A percentile compares a stretch with the other conserved stretches of the same genome.
These are phyloP conservation scores for Bedellia somnulentella DNA, from an alignment of 2,888 invertebrate genomes.

Conservation along the genomic window DNA sequence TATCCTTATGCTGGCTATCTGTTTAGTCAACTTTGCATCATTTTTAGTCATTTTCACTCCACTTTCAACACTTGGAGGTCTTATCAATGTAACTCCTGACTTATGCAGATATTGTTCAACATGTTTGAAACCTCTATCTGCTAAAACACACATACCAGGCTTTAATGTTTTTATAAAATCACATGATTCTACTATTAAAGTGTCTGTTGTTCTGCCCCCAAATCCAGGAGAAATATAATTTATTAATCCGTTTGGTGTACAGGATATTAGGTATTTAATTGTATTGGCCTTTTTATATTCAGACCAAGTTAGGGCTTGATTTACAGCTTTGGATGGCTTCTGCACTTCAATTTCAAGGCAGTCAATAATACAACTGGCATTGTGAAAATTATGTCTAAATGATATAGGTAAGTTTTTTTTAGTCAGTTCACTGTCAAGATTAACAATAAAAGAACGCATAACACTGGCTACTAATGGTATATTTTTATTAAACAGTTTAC, in stretches of 20 bases:
- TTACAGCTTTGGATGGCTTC: constrained; percentile 5
- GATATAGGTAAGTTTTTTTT: constrained; percentile 4
- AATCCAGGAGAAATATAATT: constrained; percentile 5
- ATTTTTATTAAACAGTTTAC: constrained; percentile 1
- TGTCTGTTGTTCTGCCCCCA: constrained; percentile 3
- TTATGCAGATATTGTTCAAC: constrained; percentile 1
- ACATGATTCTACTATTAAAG: constrained; percentile 1
- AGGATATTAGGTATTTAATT: constrained; percentile 3
- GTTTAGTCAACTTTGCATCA: constrained; percentile 5
- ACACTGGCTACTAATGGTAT: constrained; percentile 1
- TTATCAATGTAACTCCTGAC: neutral
- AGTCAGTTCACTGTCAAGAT: neutral
- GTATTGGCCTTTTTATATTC: constrained; percentile 5
- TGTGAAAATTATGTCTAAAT: constrained; percentile 3
- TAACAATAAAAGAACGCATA: constrained; percentile 2
- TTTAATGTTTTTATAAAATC: constrained; percentile 2
- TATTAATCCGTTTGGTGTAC: constrained; percentile 5
- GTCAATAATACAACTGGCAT: constrained; percentile 4
- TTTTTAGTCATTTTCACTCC: constrained; percentile 1
- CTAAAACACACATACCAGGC: constrained; percentile 1
- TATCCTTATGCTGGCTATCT: constrained; percentile 5
- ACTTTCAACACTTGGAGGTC: constrained; percentile 5
- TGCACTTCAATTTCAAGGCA: constrained; percentile 4
- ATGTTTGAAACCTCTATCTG: constrained; percentile 7
- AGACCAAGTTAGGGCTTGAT: constrained; percentile 5